Evolutionary conservation across 2,797 vertebrate species (phyloP), one percentile per base, ranked within the genome.

Genomic region (Tapera naevia): DNA sequence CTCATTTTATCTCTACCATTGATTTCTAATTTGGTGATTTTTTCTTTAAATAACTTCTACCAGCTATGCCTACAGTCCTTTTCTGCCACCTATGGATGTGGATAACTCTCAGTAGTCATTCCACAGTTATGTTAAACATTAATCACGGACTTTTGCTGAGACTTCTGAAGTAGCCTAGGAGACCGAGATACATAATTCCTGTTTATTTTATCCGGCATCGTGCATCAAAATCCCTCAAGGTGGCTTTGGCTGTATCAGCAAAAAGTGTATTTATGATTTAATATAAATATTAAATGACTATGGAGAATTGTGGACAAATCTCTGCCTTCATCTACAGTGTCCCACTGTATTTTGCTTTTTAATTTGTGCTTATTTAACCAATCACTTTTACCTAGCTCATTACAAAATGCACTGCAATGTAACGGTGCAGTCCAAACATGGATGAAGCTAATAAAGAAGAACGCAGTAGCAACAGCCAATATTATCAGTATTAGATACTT

Each of bases 131-230:
- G 80, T 73, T 93, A 82, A 90, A 88, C 53, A 76, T 94, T 95
- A 94, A 92, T 94, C 91, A 74, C 56, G 91, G 32, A 76, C 73
- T 93, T 96, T 80, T 84, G 80, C 78, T 80, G 91, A 91, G 87
- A 89, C 92, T 94, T 92, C 78, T 88, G 57, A 95, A 94, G 88
- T 81, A 93, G 83, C 67, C 64, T 82, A 92, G 86, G 80, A 96
- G 86, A 93, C 89, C 76, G 46, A 90, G 88, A 95, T 54, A 81
- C 45, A 35, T 88, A 94, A 95, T 48, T 93, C 67, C 73, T 92
- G 74, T 94, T 94, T 94, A 91, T 95, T 95, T 92, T 84, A 91
- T 41, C 41, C 66, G 25, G 64, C 72, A 67, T 78, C 71, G 57
- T 76, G 60, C 74, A 93, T 94, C 64, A 86, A 88, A 91, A 89